Base-by-base conservation (phyloP, 2,888 invertebrate species). In the Tortrix viridana region DNA sequence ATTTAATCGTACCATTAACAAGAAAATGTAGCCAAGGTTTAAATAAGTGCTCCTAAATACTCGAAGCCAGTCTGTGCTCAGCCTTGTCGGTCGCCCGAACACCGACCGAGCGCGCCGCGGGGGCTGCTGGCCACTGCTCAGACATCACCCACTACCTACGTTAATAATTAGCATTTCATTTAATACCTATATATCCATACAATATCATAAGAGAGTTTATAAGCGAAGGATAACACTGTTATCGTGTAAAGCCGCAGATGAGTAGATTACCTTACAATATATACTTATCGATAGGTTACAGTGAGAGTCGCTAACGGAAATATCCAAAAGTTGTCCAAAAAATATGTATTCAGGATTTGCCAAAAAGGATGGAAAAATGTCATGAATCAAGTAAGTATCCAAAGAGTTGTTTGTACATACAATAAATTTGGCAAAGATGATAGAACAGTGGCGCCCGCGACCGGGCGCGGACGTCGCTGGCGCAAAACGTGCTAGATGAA, bases 281-380 rank as follows among this genome's bases (percentile, higher is more conserved):
- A 75, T 80, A 83, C 84, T 84, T 67, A 62, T 71, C 71, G 68
- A 69, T 73, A 75, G 32, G 70, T 79, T 79, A 82, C 71, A 73
- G 80, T 81, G 84, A 84, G 76, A 82, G 77, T 82, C 73, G 79
- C 82, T 86, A 82, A 84, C 79, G 86, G 87, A 86, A 84, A 82
- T 87, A 87, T 87, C 86, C 86, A 87, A 87, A 87, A 88, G 78
- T 83, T 80, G 74, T 88, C 86, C 82, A 88, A 88, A 88, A 87
- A 83, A 86, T 82, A 83, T 80, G 72, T 76, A 78, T 79, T 81
- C 77, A 77, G 80, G 81, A 80, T 81, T 80, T 75, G 75, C 79
- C 76, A 77, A 74, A 75, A 80, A 79, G 72, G 72, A 80, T 82
- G 76, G 77, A 74, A 67, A 72, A 70, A 78, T 73, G 67, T 73